A percentile compares a stretch with the other conserved stretches of the same genome.
Conservation (phyloP, 2,113 vertebrate species). For the Poeciliopsis prolifica region DNA sequence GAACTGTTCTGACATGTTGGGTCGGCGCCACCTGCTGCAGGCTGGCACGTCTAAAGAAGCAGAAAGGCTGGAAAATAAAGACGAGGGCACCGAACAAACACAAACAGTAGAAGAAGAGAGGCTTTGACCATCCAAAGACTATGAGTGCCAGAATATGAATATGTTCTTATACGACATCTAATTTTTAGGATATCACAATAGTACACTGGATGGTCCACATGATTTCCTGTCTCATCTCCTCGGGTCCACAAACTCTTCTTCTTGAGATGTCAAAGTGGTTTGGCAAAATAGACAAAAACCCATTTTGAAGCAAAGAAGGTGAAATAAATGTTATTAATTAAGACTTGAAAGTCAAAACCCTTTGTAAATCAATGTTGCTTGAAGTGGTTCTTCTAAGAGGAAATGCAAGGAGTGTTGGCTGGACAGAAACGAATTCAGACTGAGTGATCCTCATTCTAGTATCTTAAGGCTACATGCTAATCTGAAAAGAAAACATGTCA, state of each 20-base stretch:
- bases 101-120: background rate
- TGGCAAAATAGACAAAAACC: too few relatives aligned
- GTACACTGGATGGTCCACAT: background rate
- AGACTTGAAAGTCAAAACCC: too few relatives aligned
- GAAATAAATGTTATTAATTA: too few relatives aligned
- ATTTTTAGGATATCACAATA: background rate
- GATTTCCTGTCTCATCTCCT: background rate
- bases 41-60: background rate
- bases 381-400: too few relatives aligned
- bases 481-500: background rate
- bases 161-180: background rate
- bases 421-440: background rate
- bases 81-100: background rate
- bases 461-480: background rate
- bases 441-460: background rate
- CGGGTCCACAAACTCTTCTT: too few relatives aligned
- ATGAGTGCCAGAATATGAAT: background rate
- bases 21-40: slow-evolving; percentile 22
- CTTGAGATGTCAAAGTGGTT: too few relatives aligned
- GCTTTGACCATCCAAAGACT: background rate
- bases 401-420: too few relatives aligned
- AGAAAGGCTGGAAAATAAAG: background rate
- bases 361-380: too few relatives aligned
- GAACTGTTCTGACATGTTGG: slow-evolving; percentile 45
- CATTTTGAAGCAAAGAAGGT: too few relatives aligned